These are phyloP conservation scores for Andrena fulva DNA, from an alignment of 2,888 invertebrate genomes.

Conservation along the genomic window DNA sequence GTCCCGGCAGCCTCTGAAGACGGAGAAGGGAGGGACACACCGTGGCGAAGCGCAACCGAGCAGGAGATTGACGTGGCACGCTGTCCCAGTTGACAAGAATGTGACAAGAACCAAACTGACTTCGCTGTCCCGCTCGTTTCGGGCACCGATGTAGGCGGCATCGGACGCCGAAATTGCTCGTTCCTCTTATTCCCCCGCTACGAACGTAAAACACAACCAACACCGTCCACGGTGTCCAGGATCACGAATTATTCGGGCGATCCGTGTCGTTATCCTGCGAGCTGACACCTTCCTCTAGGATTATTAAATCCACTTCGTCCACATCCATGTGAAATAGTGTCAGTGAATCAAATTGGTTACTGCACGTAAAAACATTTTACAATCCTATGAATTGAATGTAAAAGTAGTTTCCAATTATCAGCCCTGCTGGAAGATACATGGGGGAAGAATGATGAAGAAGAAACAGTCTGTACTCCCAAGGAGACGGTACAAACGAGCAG, in stretches of 20 bases:
- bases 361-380: no score
- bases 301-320: no score
- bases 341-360: no score
- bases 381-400: no score
- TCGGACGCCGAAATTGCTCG: constrained; percentile 64
- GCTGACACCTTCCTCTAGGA: not conserved
- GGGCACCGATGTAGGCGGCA: constrained; percentile 72
- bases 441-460: no score
- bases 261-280: constrained; percentile 12
- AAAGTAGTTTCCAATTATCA: no score
- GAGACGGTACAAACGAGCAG: not conserved
- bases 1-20: constrained; percentile 52
- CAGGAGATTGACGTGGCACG: constrained; percentile 84
- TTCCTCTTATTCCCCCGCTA: constrained; percentile 65
- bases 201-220: constrained; percentile 37
- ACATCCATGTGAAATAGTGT: no score
- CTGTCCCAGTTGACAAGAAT: constrained; percentile 84
- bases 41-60: constrained; percentile 74
- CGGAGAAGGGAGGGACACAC: constrained; percentile 55
- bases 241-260: constrained; percentile 45
- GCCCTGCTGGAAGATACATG: no score
- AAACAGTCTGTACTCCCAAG: not conserved
- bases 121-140: constrained; percentile 76
- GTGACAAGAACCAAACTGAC: constrained; percentile 83
- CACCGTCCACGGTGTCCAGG: constrained; percentile 22